A percentile compares a stretch with the other conserved stretches of the same genome.
Conservation (phyloP, 2,797 vertebrate species). For the Siniperca obscura region DNA sequence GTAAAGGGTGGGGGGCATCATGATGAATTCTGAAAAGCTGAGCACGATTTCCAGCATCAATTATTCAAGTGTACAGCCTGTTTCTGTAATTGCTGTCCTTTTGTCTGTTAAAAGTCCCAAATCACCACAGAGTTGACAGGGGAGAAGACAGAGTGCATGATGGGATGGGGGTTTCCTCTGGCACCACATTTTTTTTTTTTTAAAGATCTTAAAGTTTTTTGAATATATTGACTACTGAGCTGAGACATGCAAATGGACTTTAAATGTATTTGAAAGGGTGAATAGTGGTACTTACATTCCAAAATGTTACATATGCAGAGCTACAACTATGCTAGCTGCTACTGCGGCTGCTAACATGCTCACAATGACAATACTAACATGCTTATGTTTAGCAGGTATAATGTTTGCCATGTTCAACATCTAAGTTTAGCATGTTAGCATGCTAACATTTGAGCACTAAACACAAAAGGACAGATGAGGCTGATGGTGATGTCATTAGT, state of each 20-base stretch:
- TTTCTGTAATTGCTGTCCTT: slow-evolving; percentile 77
- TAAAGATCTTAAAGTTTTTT: neutral
- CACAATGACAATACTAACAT: neutral
- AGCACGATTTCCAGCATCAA: slow-evolving; percentile 80
- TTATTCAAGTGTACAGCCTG: slow-evolving; percentile 83
- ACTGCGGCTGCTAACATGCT: neutral
- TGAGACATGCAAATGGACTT: neutral
- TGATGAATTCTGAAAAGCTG: slow-evolving; percentile 75
- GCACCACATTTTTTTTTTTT: neutral
- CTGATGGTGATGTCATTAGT: neutral
- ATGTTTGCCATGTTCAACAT: neutral
- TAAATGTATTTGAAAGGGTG: neutral
- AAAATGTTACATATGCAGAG: neutral
- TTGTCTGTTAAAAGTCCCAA: slow-evolving; percentile 78
- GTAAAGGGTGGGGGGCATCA: slow-evolving; percentile 52
- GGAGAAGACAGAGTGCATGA: slow-evolving; percentile 49
- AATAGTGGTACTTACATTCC: neutral
- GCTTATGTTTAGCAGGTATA: neutral
- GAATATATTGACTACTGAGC: neutral
- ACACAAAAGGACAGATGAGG: neutral
- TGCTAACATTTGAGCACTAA: neutral
- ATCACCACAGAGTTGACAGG: slow-evolving; percentile 65
- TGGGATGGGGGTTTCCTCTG: slow-evolving; percentile 70
- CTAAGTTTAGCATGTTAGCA: neutral
- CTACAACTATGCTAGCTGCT: neutral